Percentiles rank a stretch among this genome's conserved stretches.
Conservation (phyloP, 2,113 vertebrate species). For the Diphyllodes magnificus region DNA sequence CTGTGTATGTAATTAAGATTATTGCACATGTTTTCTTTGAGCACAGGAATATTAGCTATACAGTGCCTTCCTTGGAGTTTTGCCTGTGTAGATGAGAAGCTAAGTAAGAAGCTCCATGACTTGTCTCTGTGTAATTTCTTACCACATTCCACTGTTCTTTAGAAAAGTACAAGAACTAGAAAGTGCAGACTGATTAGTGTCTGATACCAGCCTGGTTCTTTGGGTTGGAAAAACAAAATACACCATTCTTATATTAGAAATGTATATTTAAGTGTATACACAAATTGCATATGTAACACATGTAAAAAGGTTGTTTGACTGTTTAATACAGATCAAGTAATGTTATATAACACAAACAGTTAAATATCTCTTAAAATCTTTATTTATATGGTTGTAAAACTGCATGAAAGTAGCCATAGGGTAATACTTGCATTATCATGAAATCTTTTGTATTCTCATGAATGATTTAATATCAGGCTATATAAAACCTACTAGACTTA, state of each 20-base stretch:
- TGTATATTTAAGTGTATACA: not conserved
- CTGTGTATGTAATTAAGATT: not conserved
- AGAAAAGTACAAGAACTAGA: not conserved
- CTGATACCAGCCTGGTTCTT: not conserved
- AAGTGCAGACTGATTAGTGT: not conserved
- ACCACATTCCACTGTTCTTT: not conserved
- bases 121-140: not conserved
- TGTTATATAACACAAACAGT: not conserved
- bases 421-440: not conserved
- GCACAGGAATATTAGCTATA: not conserved
- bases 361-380: not conserved
- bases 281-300: not conserved
- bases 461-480: not conserved
- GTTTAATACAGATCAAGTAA: not conserved
- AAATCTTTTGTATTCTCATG: not conserved
- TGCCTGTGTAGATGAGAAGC: not conserved
- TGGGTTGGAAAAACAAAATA: not conserved
- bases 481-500: not conserved
- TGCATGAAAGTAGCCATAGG: not conserved
- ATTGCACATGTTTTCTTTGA: not conserved
- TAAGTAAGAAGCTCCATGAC: not conserved
- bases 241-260: not conserved
- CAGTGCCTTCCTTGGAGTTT: not conserved
- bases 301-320: not conserved
- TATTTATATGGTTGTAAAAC: not conserved